Percentiles rank a stretch among this genome's conserved stretches.
These are phyloP conservation scores for Tigriopus japonicus DNA, from an alignment of 1,140 invertebrate genomes.

Conservation along the genomic window DNA sequence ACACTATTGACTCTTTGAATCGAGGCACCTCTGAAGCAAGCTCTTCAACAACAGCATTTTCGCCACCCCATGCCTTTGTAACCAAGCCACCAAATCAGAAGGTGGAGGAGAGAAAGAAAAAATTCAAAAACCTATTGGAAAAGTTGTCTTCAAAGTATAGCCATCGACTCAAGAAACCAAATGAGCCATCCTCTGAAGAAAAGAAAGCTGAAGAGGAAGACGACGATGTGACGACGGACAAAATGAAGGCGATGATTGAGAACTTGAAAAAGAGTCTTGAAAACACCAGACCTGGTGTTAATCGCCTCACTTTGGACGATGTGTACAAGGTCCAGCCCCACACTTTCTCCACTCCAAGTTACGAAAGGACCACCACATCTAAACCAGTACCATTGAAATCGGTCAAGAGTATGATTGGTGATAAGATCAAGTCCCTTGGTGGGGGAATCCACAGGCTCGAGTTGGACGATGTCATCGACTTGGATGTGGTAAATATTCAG, in stretches of 20 bases:
- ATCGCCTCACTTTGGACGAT: neutral
- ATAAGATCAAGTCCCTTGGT: neutral
- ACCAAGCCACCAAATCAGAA: neutral
- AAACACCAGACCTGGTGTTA: neutral
- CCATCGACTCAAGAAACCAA: too few species aligned
- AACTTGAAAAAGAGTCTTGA: neutral
- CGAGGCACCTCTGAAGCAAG: neutral
- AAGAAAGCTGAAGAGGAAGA: neutral
- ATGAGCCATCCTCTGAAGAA: neutral
- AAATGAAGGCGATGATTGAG: slow-evolving; percentile 10
- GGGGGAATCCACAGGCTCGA: slow-evolving; percentile 1
- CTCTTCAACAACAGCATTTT: neutral
- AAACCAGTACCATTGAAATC: neutral
- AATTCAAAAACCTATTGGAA: neutral
- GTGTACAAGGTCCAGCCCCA: neutral
- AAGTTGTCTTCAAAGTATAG: neutral
- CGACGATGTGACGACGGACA: neutral
- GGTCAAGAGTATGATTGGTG: neutral
- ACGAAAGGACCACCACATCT: neutral
- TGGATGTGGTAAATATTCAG: neutral
- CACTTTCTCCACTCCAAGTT: neutral
- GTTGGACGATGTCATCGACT: slow-evolving; percentile 4
- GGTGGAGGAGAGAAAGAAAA: neutral
- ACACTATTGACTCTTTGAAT: too few species aligned
- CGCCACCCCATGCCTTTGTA: neutral